These are phyloP conservation scores for Tangara arthus DNA, from an alignment of 2,797 vertebrate genomes.

Conservation along the genomic window DNA sequence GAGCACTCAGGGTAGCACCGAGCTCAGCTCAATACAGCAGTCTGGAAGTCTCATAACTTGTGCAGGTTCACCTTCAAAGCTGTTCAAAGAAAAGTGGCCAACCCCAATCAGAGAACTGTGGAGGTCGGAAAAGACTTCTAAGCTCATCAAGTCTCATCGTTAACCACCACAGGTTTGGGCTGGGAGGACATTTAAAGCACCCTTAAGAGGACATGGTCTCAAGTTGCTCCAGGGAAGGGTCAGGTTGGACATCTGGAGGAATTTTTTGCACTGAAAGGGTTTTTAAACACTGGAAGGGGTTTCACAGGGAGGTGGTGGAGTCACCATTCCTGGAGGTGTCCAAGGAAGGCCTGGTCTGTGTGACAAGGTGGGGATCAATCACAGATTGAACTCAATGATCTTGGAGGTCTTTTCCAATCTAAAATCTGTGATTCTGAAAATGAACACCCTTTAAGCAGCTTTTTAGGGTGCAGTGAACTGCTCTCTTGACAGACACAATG, in stretches of 20 bases:
- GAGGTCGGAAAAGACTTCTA: not conserved
- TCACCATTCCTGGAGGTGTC: not conserved
- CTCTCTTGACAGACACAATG: rapidly evolving
- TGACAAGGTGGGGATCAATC: not conserved
- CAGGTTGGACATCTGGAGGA: not conserved
- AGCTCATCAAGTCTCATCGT: rapidly evolving
- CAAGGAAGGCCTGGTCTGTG: not conserved
- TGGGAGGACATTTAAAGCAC: not conserved
- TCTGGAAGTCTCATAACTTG: not conserved
- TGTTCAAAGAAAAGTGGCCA: not conserved
- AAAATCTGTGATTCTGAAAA: not conserved
- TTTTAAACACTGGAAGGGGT: not conserved
- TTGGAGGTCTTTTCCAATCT: not conserved
- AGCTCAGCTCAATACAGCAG: not conserved
- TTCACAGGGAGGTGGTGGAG: not conserved
- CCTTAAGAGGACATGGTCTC: not conserved
- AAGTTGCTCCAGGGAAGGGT: not conserved
- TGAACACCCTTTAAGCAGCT: not conserved
- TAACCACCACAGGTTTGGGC: not conserved
- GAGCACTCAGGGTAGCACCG: not conserved
- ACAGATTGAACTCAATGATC: not conserved
- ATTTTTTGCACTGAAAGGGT: not conserved
- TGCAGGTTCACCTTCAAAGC: not conserved
- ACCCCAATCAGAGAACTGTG: not conserved
- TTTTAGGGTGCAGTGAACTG: not conserved